These are phyloP conservation scores for Sminthopsis crassicaudata DNA, from an alignment of 2,113 vertebrate species.

Conservation along the genomic window DNA sequence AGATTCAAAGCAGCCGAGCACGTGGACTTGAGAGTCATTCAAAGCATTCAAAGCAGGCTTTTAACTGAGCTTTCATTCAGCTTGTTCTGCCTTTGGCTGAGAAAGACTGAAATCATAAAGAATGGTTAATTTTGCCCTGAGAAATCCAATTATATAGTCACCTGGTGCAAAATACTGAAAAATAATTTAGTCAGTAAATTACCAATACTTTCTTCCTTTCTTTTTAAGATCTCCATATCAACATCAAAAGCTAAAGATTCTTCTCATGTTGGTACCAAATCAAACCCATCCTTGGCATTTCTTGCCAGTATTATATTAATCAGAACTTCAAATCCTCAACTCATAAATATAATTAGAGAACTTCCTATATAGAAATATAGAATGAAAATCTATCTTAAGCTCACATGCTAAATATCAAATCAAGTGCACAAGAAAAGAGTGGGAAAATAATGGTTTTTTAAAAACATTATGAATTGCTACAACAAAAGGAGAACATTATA, in stretches of 20 bases:
- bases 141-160: slow-evolving; percentile 79
- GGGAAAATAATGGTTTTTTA: not conserved
- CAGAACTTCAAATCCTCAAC: slow-evolving; percentile 23
- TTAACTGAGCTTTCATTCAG: slow-evolving; percentile 25
- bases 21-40: slow-evolving; percentile 13
- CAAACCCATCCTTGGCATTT: not conserved
- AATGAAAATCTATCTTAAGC: slow-evolving; percentile 66
- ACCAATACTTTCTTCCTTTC: slow-evolving; percentile 61
- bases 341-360: slow-evolving; percentile 32
- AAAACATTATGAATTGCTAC: not conserved
- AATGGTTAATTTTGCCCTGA: slow-evolving; percentile 73
- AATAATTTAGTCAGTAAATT: slow-evolving; percentile 71
- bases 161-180: slow-evolving; percentile 70
- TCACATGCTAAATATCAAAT: slow-evolving; percentile 59
- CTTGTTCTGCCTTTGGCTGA: slow-evolving; percentile 22
- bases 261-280: slow-evolving; percentile 39
- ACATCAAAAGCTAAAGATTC: slow-evolving; percentile 26
- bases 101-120: slow-evolving; percentile 52
- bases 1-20: not conserved
- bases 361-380: slow-evolving; percentile 37
- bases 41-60: slow-evolving; percentile 3
- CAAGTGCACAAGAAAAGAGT: not conserved
- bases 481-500: not conserved
- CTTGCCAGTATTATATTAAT: not conserved
- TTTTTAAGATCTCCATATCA: not conserved